phyloP scores from a whole-genome alignment of 2,113 vertebrate genomes.

The Puffinus mauretanicus region DNA sequence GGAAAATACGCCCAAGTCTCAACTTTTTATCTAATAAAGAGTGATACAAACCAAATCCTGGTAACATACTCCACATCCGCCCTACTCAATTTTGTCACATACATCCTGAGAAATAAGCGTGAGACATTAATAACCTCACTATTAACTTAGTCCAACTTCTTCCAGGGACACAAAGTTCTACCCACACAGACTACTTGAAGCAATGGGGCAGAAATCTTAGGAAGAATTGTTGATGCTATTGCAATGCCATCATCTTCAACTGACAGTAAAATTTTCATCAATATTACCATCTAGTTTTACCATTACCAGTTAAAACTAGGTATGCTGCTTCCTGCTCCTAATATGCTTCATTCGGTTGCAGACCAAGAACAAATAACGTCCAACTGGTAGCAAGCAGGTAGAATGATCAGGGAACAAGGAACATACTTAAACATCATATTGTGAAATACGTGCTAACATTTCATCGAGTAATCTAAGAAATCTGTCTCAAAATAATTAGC shows the following conservation, averaged over 20 bases:
- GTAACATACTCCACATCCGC: fast-evolving
- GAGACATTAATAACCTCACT: not conserved
- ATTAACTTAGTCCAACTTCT: not conserved
- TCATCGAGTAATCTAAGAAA: not conserved
- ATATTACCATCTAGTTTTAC: not conserved
- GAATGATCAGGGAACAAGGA: not conserved
- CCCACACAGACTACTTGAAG: not conserved
- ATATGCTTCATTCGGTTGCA: fast-evolving
- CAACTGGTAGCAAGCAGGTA: not conserved
- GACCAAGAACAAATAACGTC: not conserved
- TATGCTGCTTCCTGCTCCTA: not conserved
- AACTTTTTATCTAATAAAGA: not conserved
- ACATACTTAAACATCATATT: not conserved
- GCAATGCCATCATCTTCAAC: not conserved
- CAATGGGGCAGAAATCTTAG: not conserved
- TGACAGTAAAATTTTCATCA: no score
- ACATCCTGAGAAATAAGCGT: not conserved
- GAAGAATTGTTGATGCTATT: not conserved
- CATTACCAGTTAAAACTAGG: not conserved
- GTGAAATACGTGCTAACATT: not conserved
- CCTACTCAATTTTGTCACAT: not conserved
- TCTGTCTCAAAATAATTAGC: not conserved
- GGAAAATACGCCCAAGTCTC: not conserved
- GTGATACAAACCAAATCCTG: not conserved
- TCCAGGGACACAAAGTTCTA: not conserved